phyloP scores from a whole-genome alignment of 2,113 vertebrate species.

The Crotalus tigris region DNA sequence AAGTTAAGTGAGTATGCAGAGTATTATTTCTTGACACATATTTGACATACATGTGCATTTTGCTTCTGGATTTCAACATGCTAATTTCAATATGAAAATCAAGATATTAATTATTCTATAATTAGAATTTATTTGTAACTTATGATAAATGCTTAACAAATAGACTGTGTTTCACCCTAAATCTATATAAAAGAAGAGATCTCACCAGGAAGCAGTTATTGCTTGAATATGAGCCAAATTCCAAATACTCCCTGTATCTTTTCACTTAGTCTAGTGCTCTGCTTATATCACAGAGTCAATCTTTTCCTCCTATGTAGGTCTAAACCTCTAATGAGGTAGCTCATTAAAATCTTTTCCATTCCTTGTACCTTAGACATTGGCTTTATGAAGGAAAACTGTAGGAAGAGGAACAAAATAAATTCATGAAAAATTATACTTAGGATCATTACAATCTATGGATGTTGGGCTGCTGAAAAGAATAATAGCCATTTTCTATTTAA shows the following conservation, averaged over 20 bases:
- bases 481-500: neutral
- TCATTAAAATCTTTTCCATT: neutral
- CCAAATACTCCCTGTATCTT: neutral
- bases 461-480: neutral
- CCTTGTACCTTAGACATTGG: neutral
- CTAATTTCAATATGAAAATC: neutral
- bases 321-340: neutral
- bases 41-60: neutral
- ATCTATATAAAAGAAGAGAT: neutral
- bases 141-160: neutral
- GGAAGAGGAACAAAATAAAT: neutral
- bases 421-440: neutral
- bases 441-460: neutral
- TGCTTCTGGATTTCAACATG: neutral
- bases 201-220: neutral
- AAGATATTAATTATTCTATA: neutral
- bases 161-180: neutral
- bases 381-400: neutral
- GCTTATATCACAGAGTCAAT: neutral
- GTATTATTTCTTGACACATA: neutral
- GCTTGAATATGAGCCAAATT: neutral
- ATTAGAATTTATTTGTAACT: neutral
- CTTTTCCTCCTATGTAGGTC: neutral
- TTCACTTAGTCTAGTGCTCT: neutral
- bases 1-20: neutral